Percentiles rank a stretch among this genome's conserved stretches.
Conservation (phyloP, 1,140 invertebrate genomes). For the Xylocopa sonorina region DNA sequence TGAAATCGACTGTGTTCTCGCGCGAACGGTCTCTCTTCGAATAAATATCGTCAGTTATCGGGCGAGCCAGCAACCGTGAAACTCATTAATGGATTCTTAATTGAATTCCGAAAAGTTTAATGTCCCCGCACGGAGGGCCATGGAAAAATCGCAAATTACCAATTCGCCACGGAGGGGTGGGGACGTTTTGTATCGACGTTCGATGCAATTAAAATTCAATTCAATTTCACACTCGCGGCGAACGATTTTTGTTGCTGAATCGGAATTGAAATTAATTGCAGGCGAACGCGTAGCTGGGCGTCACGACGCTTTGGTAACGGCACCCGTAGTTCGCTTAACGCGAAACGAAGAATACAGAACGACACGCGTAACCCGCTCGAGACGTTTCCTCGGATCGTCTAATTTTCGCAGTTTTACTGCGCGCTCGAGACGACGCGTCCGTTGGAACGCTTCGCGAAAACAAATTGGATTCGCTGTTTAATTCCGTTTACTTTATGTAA, state of each 20-base stretch:
- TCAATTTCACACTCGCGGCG: neutral
- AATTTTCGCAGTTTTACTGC: neutral
- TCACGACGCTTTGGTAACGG: too few relatives aligned
- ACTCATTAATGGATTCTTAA: neutral
- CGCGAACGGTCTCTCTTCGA: too few relatives aligned
- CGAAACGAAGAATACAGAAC: neutral
- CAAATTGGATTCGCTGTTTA: neutral
- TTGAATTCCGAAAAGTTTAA: neutral
- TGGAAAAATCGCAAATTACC: neutral
- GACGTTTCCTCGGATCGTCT: neutral
- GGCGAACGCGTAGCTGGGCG: neutral
- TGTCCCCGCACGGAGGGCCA: neutral
- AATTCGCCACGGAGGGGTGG: neutral
- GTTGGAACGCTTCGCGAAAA: neutral
- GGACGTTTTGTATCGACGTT: neutral
- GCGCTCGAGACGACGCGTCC: neutral
- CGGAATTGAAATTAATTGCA: neutral
- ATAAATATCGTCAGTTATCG: too few relatives aligned
- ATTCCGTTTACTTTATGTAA: neutral
- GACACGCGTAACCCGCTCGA: neutral
- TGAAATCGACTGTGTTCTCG: too few relatives aligned
- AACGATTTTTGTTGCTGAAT: neutral
- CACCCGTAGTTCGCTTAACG: too few relatives aligned
- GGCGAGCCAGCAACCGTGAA: neutral
- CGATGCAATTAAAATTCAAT: constrained; percentile 1